These are phyloP conservation scores for Spinus pinus DNA, from an alignment of 2,797 vertebrate genomes.

Conservation along the genomic window DNA sequence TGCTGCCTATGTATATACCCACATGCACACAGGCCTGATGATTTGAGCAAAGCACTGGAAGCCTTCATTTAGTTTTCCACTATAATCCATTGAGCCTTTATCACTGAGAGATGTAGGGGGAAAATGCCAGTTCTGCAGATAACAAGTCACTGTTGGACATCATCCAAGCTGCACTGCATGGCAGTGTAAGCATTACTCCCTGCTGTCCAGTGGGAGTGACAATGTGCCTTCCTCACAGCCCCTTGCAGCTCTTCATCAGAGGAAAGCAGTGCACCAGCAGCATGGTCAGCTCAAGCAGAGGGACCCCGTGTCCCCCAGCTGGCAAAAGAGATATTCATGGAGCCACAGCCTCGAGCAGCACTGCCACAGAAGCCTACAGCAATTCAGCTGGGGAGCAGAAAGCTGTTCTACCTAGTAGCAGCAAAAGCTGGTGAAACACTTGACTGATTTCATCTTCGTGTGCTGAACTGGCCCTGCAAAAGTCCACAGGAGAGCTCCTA, in stretches of 20 bases:
- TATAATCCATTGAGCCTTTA: background rate
- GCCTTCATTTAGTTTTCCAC: background rate
- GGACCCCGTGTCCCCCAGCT: background rate
- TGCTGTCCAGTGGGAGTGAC: background rate
- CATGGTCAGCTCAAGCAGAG: background rate
- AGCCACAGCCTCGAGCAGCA: fast-evolving
- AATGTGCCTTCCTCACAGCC: background rate
- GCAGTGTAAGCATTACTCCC: background rate
- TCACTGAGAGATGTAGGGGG: background rate
- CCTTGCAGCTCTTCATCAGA: background rate
- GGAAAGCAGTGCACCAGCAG: background rate
- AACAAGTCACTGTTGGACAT: background rate
- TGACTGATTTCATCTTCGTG: background rate
- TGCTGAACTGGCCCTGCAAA: background rate
- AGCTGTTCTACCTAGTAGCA: background rate
- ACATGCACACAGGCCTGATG: background rate
- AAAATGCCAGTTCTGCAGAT: background rate
- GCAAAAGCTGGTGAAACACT: background rate
- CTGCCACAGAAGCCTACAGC: background rate
- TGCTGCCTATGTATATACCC: background rate
- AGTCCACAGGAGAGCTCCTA: background rate
- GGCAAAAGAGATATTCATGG: background rate
- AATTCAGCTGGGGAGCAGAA: background rate
- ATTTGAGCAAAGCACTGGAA: background rate
- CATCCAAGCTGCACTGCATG: background rate